Base-by-base conservation (phyloP, 2,113 vertebrate species). In the Polypterus senegalus region DNA sequence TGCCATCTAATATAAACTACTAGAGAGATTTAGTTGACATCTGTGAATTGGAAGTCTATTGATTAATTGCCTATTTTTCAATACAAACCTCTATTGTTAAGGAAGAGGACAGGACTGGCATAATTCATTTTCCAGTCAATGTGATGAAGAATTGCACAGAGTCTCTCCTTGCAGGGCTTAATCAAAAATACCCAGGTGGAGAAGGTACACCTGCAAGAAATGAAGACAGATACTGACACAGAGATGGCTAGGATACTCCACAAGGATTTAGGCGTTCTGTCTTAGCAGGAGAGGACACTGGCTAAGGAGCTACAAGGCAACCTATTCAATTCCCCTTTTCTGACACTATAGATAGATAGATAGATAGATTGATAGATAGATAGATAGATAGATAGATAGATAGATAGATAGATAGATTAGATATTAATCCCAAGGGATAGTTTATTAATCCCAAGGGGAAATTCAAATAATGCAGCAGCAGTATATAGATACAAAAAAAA, bases 101-200 rank as follows among this genome's bases (percentile, higher is more conserved):
- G 75, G 49, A 88, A 73, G 59, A 89, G 0, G 2, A 74, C n/a
- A 1, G 86, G 87, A 5, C 81, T 79, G 63, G 57, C 47, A 47
- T 84, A 89, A 57, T 74, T 66, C 7, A 79, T 63, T 1, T 71
- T 10, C 1, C 67, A 59, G 61, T 84, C 72, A n/a, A 87, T 70
- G n/a, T 81, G 87, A 46, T 88, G 48, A 57, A 88, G 49, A 9
- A 89, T 3, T 0, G 81, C 77, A 69, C 87, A 88, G 58, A 78
- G 3, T 0, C 0, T 51, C 0, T 68, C 6, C 56, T 62, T 65
- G 54, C 86, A 89, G 8, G 63, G 52, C 46, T 65, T 63, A 43
- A 63, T 73, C 62, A 85, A 63, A 59, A 78, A 82, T n/a, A 89
- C n/a, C 87, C 87, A 89, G 3, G 79, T 44, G 54, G 79, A 74